phyloP scores from a whole-genome alignment of 2,797 vertebrate genomes.

The Poecilia gillii region DNA sequence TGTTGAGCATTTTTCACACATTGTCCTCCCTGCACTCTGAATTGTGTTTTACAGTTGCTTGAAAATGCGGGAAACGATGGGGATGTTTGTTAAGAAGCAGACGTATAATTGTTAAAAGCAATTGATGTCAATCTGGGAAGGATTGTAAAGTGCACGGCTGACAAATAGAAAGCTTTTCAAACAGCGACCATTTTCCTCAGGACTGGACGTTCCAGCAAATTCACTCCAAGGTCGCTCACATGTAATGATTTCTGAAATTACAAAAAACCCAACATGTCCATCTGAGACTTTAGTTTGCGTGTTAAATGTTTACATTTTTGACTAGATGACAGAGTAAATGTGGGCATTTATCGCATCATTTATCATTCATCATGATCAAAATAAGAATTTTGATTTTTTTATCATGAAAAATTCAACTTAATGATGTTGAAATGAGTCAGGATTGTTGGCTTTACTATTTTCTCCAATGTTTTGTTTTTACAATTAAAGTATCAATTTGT shows the following conservation, averaged over 20 bases:
- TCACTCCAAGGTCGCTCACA: not conserved
- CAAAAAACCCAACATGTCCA: not conserved
- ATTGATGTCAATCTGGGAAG: not conserved
- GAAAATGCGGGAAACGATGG: not conserved
- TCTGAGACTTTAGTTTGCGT: not conserved
- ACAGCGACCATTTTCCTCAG: not conserved
- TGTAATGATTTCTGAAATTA: not conserved
- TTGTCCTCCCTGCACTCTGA: constrained; percentile 12
- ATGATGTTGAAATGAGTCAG: no score
- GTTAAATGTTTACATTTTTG: not conserved
- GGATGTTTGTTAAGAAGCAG: not conserved
- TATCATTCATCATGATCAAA: no score
- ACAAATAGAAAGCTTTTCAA: not conserved
- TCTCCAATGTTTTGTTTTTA: no score
- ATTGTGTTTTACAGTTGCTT: not conserved
- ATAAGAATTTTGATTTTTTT: no score
- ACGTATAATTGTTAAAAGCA: no score
- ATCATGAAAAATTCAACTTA: no score
- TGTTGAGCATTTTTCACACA: constrained; percentile 12
- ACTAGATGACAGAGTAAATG: not conserved
- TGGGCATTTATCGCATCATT: no score
- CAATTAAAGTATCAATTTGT: no score
- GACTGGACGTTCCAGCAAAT: not conserved
- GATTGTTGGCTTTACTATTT: no score
- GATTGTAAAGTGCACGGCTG: not conserved